phyloP scores from a whole-genome alignment of 2,888 invertebrate species.

The Lepidocyrtinus sp. region DNA sequence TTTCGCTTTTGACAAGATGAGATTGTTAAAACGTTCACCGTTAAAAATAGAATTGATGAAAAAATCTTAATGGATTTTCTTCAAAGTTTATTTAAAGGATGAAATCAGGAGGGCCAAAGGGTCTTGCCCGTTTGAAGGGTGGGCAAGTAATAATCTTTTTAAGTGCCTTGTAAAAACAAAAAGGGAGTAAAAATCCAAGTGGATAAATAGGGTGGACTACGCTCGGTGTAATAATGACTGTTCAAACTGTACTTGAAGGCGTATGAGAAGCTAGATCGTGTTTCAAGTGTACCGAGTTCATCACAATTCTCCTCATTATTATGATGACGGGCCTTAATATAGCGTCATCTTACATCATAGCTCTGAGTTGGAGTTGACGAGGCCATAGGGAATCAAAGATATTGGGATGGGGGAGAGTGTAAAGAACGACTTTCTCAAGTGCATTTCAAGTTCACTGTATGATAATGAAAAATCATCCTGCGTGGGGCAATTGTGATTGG shows the following conservation, averaged over 20 bases:
- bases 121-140: conserved; percentile 42
- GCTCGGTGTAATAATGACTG: background rate
- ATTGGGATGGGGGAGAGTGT: too few species aligned
- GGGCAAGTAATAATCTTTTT: conserved; percentile 3
- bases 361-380: too few species aligned
- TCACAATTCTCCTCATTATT: background rate
- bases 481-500: background rate
- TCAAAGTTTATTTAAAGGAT: conserved; percentile 16
- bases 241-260: background rate
- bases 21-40: background rate
- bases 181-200: background rate
- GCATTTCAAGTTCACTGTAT: background rate
- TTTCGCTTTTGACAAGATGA: background rate
- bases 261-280: background rate
- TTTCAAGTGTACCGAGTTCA: background rate
- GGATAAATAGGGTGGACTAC: background rate
- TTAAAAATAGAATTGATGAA: background rate
- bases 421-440: background rate
- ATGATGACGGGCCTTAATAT: background rate
- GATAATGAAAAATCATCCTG: background rate
- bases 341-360: background rate
- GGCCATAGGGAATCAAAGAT: too few species aligned
- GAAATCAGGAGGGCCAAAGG: conserved; percentile 38
- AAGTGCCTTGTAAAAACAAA: background rate
- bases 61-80: conserved; percentile 38